Evolutionary conservation across 2,888 invertebrate species (phyloP), one percentile per base, ranked within the genome.

Genomic region (Cryptus viduatorius): DNA sequence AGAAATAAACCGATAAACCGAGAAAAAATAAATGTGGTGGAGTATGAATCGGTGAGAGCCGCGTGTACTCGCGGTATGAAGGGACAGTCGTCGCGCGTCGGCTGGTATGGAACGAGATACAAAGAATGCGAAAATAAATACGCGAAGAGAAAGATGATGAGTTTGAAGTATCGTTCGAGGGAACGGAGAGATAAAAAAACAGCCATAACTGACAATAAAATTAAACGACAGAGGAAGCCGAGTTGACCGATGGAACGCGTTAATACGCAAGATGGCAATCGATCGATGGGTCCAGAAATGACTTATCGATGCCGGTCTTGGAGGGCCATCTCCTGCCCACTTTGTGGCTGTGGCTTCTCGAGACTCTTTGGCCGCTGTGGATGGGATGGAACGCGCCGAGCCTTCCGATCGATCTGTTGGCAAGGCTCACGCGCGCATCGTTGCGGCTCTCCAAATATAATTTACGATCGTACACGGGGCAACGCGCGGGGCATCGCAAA

Each of bases 201-300:
- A 59, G 14, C 56, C 12, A 19, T 56, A 46, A 14, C 12, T 19
- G 31, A 29, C 31, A 56, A 56, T 16, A 42, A 56, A 71, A 56
- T 37, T 56, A 56, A 71, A 56, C 12, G 19, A 56, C 42, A 16
- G 8, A 3, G 19, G 53, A 42, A 56, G 12, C 56, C 16, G 37
- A 19, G 83, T 82, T 75, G 86, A 87, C 88, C 87, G 88, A 65
- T 82, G 5, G 37, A 86, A 85, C 86, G 87, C 87, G 89, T 89
- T 89, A 88, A 89, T 89, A 89, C 83, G 79, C 75, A 53, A 72
- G 16, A 56, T 31, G 72, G 31, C 72, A 76, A 76, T 46, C 77
- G 88, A 87, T 89, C 88, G 44, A 44, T 44, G 72, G 87, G 4
- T 82, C 88, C 84, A 87, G 88, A 89, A 89, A 89, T 89, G 89